Percentiles rank a stretch among this genome's conserved stretches.
Evolutionary conservation across 2,888 invertebrate species (phyloP).

Genomic region (Pollenia angustigena): DNA sequence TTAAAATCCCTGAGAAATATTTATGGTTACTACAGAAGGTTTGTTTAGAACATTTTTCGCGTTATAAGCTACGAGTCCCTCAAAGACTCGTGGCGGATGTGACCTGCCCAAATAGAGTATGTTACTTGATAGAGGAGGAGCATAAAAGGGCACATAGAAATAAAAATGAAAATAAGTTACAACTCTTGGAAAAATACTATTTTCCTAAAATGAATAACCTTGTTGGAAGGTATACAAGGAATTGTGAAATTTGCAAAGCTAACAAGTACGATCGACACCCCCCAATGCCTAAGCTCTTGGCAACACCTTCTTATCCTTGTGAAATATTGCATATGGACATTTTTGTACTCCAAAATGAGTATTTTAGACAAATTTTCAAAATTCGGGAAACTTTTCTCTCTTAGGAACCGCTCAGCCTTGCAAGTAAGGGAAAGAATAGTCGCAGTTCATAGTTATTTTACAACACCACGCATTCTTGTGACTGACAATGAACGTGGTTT

Average conservation of each 20-base stretch:
- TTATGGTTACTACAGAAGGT: slow-evolving; percentile 22
- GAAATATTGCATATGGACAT: slow-evolving; percentile 6
- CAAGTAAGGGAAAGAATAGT: slow-evolving; percentile 64
- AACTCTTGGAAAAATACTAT: slow-evolving; percentile 22
- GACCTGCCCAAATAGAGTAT: not conserved
- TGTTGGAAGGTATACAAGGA: not conserved
- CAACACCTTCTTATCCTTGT: slow-evolving; percentile 23
- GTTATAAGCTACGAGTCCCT: slow-evolving; percentile 41
- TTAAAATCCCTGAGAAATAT: slow-evolving; percentile 46
- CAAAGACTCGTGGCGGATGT: slow-evolving; percentile 47
- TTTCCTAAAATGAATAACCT: slow-evolving; percentile 28
- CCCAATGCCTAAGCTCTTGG: not conserved
- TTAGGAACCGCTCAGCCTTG: not conserved
- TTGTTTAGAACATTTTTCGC: slow-evolving; percentile 28
- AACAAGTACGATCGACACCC: slow-evolving; percentile 42
- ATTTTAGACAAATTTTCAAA: slow-evolving; percentile 1
- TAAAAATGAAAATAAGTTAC: slow-evolving; percentile 35
- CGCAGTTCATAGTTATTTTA: slow-evolving; percentile 64
- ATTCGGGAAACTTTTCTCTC: slow-evolving; percentile 17
- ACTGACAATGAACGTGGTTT: slow-evolving; percentile 65
- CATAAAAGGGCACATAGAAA: slow-evolving; percentile 55
- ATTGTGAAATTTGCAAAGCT: not conserved
- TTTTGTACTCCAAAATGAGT: not conserved
- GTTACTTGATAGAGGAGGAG: not conserved
- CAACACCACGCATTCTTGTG: slow-evolving; percentile 64